Evolutionary conservation across 1,140 invertebrate genomes (phyloP), one percentile per base, ranked within the genome.

Genomic region (Cydia fagiglandana): DNA sequence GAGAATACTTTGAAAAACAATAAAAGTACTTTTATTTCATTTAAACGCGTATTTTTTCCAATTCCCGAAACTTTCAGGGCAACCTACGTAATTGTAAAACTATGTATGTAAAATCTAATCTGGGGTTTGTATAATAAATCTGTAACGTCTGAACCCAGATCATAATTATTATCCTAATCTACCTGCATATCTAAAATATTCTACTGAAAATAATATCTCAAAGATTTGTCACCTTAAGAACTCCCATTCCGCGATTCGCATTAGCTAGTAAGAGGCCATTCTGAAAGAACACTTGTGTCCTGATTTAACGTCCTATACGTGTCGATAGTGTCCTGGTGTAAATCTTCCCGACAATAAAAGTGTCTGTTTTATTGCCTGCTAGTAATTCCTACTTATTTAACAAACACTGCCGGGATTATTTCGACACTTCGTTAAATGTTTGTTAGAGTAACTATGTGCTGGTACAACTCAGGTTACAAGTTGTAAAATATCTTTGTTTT

Each of bases 281-380:
- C 66, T 70, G 66, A 41, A 80, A 77, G 77, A 81, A 82, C 80
- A 81, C 77, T 79, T 78, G 78, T 75, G 80, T 41, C 73, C 77
- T 75, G 74, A 77, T 83, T 84, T 85, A 84, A 85, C 83, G 81
- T 83, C 77, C 73, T 76, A 76, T 81, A 84, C 80, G 80, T 83
- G 80, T 84, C 81, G 78, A 84, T 83, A 80, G 76, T 84, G 77
- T 81, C 79, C 75, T 79, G 64, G 78, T 83, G 75, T 90, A 88
- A 87, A 88, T 88, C 86, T 53, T 82, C 24, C n/a, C 15, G 78
- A 80, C 78, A 76, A 79, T 90, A 87, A 90, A 88, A 84, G 73
- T 82, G 81, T 84, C 83, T 61, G 77, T 66, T 87, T 88, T 86
- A 88, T 87, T 79, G 79, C 77, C 77, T 64, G 68, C 76, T 73